A percentile compares a stretch with the other conserved stretches of the same genome.
These are phyloP conservation scores for Vidua macroura DNA, from an alignment of 2,113 vertebrate species.

Conservation along the genomic window DNA sequence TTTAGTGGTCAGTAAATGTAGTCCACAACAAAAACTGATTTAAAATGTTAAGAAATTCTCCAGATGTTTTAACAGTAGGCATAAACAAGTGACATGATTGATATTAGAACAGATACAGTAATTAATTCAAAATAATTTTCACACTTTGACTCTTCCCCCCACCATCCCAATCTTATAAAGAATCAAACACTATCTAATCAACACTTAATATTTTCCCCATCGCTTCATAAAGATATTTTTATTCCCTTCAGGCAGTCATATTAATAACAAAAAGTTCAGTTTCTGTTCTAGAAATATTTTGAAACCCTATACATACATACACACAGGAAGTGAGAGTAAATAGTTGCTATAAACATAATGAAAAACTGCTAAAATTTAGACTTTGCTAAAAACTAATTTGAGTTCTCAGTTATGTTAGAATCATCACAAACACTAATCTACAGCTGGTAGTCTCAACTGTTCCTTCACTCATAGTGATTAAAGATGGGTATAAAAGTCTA, in stretches of 20 bases:
- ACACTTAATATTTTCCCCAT: background rate
- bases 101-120: background rate
- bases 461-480: background rate
- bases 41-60: background rate
- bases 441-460: conserved; percentile 30
- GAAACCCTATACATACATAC: background rate
- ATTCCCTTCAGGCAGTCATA: background rate
- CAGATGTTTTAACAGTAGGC: background rate
- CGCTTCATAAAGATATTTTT: background rate
- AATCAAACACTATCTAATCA: background rate
- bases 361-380: conserved; percentile 34
- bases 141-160: background rate
- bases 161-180: background rate
- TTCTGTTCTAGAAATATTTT: conserved; percentile 5
- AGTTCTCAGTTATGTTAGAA: conserved; percentile 39
- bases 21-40: background rate
- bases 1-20: background rate
- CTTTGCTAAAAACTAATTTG: conserved; percentile 35
- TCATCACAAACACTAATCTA: conserved; percentile 36
- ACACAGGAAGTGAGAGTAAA: conserved; percentile 13
- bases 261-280: background rate
- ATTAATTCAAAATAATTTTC: background rate
- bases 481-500: background rate
- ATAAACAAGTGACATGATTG: background rate
- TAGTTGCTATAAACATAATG: conserved; percentile 10